Percentiles rank a stretch among this genome's conserved stretches.
phyloP scores from a whole-genome alignment of 2,797 vertebrate species.

The Pteropus rufus region DNA sequence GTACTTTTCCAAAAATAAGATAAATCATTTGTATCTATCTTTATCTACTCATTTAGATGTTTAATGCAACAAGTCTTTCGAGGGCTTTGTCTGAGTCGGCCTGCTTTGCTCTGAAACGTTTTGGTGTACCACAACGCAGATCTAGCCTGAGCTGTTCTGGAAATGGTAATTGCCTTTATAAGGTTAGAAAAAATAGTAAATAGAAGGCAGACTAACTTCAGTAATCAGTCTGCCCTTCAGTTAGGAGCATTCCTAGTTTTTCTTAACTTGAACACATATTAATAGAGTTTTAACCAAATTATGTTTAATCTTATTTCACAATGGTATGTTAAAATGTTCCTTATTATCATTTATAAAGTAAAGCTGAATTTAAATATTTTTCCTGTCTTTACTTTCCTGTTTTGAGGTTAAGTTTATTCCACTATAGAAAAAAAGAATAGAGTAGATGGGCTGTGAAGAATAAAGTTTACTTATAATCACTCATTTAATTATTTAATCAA shows the following conservation, averaged over 20 bases:
- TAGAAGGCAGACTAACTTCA: not conserved
- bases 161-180: not conserved
- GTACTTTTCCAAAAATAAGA: slow-evolving; percentile 29
- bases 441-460: slow-evolving; percentile 61
- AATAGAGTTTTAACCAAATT: not conserved
- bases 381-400: not conserved
- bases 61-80: slow-evolving; percentile 33
- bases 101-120: not conserved
- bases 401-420: slow-evolving; percentile 34
- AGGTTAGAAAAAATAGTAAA: not conserved
- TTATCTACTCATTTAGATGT: slow-evolving; percentile 9
- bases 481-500: slow-evolving; percentile 79
- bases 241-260: not conserved
- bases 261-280: not conserved
- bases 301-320: slow-evolving; percentile 40
- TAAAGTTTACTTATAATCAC: slow-evolving; percentile 78
- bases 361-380: not conserved
- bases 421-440: slow-evolving; percentile 62
- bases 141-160: not conserved
- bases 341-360: not conserved
- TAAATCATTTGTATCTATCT: not conserved
- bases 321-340: not conserved
- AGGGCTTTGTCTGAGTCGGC: too few species aligned
- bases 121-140: not conserved
- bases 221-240: not conserved